Conservation (phyloP, 2,113 vertebrate genomes). For the Hippocampus mohnikei region DNA sequence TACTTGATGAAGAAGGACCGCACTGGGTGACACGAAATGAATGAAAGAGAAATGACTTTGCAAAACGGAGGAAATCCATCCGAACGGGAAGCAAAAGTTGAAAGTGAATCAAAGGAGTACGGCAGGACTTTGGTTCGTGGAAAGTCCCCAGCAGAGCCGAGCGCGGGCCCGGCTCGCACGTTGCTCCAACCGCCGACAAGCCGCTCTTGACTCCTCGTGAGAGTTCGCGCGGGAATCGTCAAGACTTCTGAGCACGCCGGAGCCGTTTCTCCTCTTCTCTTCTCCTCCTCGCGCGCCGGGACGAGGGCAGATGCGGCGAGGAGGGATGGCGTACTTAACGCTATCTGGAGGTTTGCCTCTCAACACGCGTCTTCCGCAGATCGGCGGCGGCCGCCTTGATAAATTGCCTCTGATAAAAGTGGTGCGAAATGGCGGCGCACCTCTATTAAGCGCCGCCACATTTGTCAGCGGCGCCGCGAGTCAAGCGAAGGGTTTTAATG, state of each 20-base stretch:
- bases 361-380: slow-evolving; percentile 70
- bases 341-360: slow-evolving; percentile 71
- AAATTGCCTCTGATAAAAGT: slow-evolving; percentile 74
- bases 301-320: slow-evolving; percentile 40
- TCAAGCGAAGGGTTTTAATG: slow-evolving; percentile 72
- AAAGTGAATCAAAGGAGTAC: too few species aligned
- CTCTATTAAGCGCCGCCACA: slow-evolving; percentile 67
- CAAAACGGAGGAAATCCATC: too few species aligned
- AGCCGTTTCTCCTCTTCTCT: neutral
- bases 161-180: neutral
- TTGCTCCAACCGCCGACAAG: neutral
- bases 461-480: slow-evolving; percentile 68
- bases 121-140: too few species aligned
- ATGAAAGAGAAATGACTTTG: too few species aligned
- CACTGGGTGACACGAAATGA: too few species aligned
- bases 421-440: slow-evolving; percentile 71
- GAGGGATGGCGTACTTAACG: slow-evolving; percentile 74
- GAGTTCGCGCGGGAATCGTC: neutral
- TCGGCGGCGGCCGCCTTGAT: slow-evolving; percentile 63
- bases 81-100: too few species aligned
- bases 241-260: neutral
- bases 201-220: neutral
- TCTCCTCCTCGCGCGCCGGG: slow-evolving; percentile 33
- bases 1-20: too few species aligned
- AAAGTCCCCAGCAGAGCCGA: neutral